A percentile compares a stretch with the other conserved stretches of the same genome.
phyloP scores from a whole-genome alignment of 2,888 invertebrate genomes.

The Scaptomyza flava region DNA sequence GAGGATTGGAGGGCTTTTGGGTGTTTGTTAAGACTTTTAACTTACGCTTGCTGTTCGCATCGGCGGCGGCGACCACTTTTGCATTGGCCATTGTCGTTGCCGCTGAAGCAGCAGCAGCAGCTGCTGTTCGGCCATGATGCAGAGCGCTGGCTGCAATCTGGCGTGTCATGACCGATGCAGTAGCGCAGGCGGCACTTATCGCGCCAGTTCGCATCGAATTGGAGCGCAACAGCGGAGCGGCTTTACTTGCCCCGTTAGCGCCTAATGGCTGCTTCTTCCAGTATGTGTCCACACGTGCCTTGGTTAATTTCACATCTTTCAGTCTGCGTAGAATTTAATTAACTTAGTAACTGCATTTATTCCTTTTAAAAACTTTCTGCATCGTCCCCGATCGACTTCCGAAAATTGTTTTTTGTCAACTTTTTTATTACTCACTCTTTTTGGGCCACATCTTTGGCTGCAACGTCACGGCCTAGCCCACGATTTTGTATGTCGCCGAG shows the following conservation, averaged over 20 bases:
- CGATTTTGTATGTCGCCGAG: constrained; percentile 86
- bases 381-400: neutral
- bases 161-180: constrained; percentile 37
- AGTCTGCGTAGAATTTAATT: constrained; percentile 45
- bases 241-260: constrained; percentile 7
- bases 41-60: constrained; percentile 52
- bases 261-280: constrained; percentile 80
- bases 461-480: constrained; percentile 79
- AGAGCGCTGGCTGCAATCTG: constrained; percentile 22
- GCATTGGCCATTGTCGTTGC: constrained; percentile 72
- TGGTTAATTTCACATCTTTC: constrained; percentile 78
- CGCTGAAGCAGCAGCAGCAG: constrained; percentile 17
- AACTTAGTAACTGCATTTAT: neutral
- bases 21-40: constrained; percentile 11
- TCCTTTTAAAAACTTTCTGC: neutral
- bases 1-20: constrained; percentile 4
- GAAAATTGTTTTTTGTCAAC: no score
- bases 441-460: constrained; percentile 72
- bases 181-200: constrained; percentile 4
- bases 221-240: constrained; percentile 63
- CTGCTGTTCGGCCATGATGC: constrained; percentile 7
- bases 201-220: constrained; percentile 71
- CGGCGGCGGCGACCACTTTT: constrained; percentile 63
- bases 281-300: constrained; percentile 83
- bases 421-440: constrained; percentile 78